Conservation (phyloP, 2,113 vertebrate species). For the Phalacrocorax aristotelis region DNA sequence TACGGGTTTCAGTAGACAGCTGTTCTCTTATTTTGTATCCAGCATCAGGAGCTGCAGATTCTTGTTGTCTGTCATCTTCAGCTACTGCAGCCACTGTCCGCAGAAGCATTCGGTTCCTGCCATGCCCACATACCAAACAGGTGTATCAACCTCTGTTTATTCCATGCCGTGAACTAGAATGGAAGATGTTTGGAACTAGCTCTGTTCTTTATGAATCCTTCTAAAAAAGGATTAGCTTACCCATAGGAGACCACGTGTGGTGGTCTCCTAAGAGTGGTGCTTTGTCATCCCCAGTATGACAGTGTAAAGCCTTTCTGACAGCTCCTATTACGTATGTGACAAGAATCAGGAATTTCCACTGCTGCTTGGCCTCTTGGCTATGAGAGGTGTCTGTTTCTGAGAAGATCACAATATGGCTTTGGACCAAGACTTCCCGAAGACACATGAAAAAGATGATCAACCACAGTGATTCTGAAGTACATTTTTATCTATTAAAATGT, state of each 20-base stretch:
- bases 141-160: neutral
- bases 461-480: neutral
- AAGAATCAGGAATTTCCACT: slow-evolving; percentile 24
- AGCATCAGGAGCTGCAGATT: neutral
- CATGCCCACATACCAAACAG: neutral
- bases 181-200: slow-evolving; percentile 14
- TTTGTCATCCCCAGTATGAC: slow-evolving; percentile 11
- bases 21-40: neutral
- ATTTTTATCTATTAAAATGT: neutral
- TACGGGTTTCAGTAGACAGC: neutral
- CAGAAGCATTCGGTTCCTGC: neutral
- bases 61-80: neutral
- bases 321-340: neutral
- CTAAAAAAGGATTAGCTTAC: slow-evolving; percentile 43
- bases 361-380: neutral
- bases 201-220: neutral
- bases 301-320: slow-evolving; percentile 17
- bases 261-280: neutral
- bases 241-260: neutral
- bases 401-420: neutral
- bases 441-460: neutral
- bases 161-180: neutral
- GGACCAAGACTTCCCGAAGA: neutral
- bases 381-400: neutral
- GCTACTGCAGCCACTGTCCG: neutral